Percentiles rank a stretch among this genome's conserved stretches.
Evolutionary conservation across 2,888 invertebrate genomes (phyloP).

Genomic region (Pollenia angustigena): DNA sequence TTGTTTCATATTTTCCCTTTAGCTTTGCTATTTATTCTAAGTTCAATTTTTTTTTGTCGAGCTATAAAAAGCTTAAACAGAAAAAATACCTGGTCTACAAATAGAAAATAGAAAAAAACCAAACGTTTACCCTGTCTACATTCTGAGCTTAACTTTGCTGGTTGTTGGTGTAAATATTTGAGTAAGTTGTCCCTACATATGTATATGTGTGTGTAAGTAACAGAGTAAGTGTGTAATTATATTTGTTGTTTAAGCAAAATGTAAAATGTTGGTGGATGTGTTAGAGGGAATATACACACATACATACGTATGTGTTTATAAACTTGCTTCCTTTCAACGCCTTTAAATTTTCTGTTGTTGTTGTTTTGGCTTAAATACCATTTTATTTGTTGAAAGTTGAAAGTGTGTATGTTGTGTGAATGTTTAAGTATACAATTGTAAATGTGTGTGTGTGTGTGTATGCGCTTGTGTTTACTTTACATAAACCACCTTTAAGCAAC

Average conservation of each 20-base stretch:
- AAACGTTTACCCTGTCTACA: slow-evolving; percentile 58
- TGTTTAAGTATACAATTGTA: slow-evolving; percentile 1
- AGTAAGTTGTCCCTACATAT: neutral
- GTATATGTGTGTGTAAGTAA: neutral
- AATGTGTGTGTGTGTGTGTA: neutral
- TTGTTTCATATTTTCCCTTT: slow-evolving; percentile 19
- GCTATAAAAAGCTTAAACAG: slow-evolving; percentile 22
- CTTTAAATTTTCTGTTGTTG: slow-evolving; percentile 38
- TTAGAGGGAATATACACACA: neutral
- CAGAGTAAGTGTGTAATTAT: neutral
- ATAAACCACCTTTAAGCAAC: slow-evolving; percentile 75
- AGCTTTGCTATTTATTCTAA: neutral
- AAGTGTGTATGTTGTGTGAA: neutral
- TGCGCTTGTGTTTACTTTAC: slow-evolving; percentile 40
- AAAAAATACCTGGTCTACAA: neutral
- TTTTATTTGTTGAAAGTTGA: slow-evolving; percentile 30
- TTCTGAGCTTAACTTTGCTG: slow-evolving; percentile 53
- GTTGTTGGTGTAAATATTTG: slow-evolving; percentile 52
- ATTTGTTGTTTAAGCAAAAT: slow-evolving; percentile 19
- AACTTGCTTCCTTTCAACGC: slow-evolving; percentile 55
- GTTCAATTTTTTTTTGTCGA: slow-evolving; percentile 30
- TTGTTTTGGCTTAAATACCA: slow-evolving; percentile 1
- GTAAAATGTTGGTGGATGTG: slow-evolving; percentile 10
- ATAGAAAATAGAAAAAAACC: neutral
- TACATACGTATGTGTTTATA: slow-evolving; percentile 13